Evolutionary conservation across 1,140 invertebrate species (phyloP).

Genomic region (Drosophila pseudoobscura): DNA sequence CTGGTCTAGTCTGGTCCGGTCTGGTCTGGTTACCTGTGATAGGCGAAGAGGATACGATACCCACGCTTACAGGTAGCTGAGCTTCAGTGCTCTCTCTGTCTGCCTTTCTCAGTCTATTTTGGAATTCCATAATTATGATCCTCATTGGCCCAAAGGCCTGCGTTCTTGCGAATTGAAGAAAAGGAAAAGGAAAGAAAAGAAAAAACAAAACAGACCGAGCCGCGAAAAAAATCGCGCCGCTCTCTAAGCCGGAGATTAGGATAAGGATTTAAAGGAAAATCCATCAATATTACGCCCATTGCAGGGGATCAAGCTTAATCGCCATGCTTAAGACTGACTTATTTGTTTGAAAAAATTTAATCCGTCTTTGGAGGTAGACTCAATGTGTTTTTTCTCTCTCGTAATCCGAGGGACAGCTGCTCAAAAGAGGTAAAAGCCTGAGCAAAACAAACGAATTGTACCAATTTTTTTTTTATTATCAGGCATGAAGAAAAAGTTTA

Average conservation of each 20-base stretch:
- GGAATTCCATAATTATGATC: conserved; percentile 82
- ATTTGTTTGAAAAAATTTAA: conserved; percentile 77
- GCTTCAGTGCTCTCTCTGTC: conserved; percentile 1
- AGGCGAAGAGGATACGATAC: conserved; percentile 63
- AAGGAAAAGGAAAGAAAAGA: conserved; percentile 18
- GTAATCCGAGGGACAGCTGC: conserved; percentile 62
- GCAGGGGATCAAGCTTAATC: conserved; percentile 76
- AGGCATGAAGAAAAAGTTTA: conserved; percentile 56
- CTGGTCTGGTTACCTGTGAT: conserved; percentile 17
- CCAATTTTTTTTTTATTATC: conserved; percentile 56
- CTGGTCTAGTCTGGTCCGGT: conserved; percentile 7
- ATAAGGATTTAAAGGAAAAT: conserved; percentile 77
- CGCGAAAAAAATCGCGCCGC: conserved; percentile 76
- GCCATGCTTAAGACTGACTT: conserved; percentile 67
- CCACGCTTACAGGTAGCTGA: conserved; percentile 69
- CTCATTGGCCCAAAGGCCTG: conserved; percentile 46
- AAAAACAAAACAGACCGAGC: conserved; percentile 44
- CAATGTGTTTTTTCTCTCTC: conserved; percentile 33
- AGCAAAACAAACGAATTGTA: conserved; percentile 49
- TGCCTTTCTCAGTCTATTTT: conserved; percentile 60
- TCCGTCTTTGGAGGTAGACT: conserved; percentile 65
- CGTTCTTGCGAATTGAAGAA: conserved; percentile 68
- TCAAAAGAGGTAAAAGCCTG: conserved; percentile 65
- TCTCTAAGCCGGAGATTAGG: conserved; percentile 77
- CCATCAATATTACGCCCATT: conserved; percentile 78